Evolutionary conservation across 2,888 invertebrate genomes (phyloP), one percentile per base, ranked within the genome.

Genomic region (Apodemia zela): DNA sequence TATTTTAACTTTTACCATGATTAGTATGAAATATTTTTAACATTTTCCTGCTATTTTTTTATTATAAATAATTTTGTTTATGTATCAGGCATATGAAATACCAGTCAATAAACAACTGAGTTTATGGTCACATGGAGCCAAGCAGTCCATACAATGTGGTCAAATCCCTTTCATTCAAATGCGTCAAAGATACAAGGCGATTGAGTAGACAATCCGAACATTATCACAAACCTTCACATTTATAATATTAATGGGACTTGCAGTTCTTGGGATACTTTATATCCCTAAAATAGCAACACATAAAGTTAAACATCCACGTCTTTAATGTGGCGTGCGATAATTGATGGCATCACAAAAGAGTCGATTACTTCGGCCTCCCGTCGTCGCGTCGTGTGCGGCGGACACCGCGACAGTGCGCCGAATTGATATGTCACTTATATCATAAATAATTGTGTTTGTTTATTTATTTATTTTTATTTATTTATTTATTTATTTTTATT

Each of bases 361-460:
- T 54, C 54, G 54, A 54, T 54, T 54, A 54, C 54, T 54, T 54
- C 62, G 54, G 60, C 63, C 63, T 63, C 63, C 60, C 38, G 62
- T 38, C 42, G 18, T n/a, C 45, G 59, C 70, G 13, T 57, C 65
- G 70, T 67, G 71, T 71, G 71, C 66, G 71, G 70, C 64, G 64
- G 59, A 60, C 60, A 60, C 11, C n/a, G 15, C 47, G 59, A 47
- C 61, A 29, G 61, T 21, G 51, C 51, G 38, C 61, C 62, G 59
- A 66, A 62, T 64, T 62, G 62, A 66, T 66, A 66, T 60, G 62
- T 62, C 62, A 58, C 38, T 45, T 42, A 45, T 45, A 60, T 42
- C 45, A 60, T 54, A 54, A 54, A 25, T 54, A 54, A 54, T 21
- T 54, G 51, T 25, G 51, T 54, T 54, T 54, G 51, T 25, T 15